Evolutionary conservation across 2,888 invertebrate species (phyloP), one percentile per base, ranked within the genome.

Genomic region (Miltochrista miniata): DNA sequence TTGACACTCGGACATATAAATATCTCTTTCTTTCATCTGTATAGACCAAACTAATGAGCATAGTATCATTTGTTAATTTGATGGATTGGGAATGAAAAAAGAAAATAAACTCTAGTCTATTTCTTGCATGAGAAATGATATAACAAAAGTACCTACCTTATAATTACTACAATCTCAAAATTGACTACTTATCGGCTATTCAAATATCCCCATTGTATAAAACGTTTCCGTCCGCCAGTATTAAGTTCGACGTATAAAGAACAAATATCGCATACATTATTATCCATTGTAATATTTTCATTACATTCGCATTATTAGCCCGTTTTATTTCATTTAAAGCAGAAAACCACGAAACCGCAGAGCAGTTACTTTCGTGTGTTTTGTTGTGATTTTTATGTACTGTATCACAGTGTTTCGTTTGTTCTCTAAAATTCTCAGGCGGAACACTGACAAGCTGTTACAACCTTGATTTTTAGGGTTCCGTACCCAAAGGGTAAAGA

Each of bases 341-440:
- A 64, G 64, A 75, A 77, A 85, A 78, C 84, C 83, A 63, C 81
- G 76, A 76, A 82, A 81, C 87, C 85, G 50, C 86, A 83, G 63
- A 48, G 49, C 86, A 83, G 63, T 48, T 55, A 72, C 72, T 81
- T 85, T 81, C 31, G 33, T 81, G 74, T 70, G 73, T 70, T 81
- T 83, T 77, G 77, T 83, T 81, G 72, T 81, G 85, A 87, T 86
- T 85, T 81, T 72, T 61, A 56, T 61, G 56, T 60, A 75, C 13
- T 52, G 45, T 42, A 47, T 15, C 30, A 39, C 39, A 15, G 30
- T 44, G 13, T 34, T 31, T 73, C 75, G 68, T 70, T 58, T 56
- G 37, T 35, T 52, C 39, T 38, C 47, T 42, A 34, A 24, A 51
- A 57, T 68, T 68, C 70, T 52, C 68, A 64, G 57, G 69, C 49